Percentiles rank a stretch among this genome's conserved stretches.
Evolutionary conservation across 2,888 invertebrate genomes (phyloP).

Genomic region (Conistra vaccinii): DNA sequence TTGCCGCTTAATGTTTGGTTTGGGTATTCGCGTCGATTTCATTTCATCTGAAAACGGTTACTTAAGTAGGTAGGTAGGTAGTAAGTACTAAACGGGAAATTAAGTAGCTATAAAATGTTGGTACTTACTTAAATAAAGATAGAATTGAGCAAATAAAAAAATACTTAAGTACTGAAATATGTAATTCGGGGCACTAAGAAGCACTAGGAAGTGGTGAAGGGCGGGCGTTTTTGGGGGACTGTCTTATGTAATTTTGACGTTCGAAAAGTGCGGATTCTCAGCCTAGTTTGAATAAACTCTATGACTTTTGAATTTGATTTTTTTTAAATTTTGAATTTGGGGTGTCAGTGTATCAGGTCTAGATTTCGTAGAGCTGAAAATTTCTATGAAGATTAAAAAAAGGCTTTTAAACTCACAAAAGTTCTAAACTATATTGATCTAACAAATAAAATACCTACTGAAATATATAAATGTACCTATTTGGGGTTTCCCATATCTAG

Average conservation of each 20-base stretch:
- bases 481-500: not conserved
- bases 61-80: too few relatives aligned
- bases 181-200: too few relatives aligned
- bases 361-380: constrained; percentile 4
- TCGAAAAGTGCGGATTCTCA: too few relatives aligned
- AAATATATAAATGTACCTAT: not conserved
- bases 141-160: not conserved
- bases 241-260: too few relatives aligned
- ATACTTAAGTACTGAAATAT: not conserved
- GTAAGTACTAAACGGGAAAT: too few relatives aligned
- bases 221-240: too few relatives aligned
- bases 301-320: too few relatives aligned
- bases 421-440: not conserved
- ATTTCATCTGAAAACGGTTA: constrained; percentile 71
- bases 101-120: not conserved
- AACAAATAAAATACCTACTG: not conserved
- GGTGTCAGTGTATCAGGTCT: too few relatives aligned
- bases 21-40: constrained; percentile 72
- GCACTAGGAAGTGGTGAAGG: too few relatives aligned
- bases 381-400: constrained; percentile 3
- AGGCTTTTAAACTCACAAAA: constrained; percentile 28
- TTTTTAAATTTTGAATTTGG: too few relatives aligned
- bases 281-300: too few relatives aligned
- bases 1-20: constrained; percentile 77
- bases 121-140: not conserved